Percentiles rank a stretch among this genome's conserved stretches.
Evolutionary conservation across 1,140 invertebrate genomes (phyloP).

Genomic region (Drosophila nigrodunni): DNA sequence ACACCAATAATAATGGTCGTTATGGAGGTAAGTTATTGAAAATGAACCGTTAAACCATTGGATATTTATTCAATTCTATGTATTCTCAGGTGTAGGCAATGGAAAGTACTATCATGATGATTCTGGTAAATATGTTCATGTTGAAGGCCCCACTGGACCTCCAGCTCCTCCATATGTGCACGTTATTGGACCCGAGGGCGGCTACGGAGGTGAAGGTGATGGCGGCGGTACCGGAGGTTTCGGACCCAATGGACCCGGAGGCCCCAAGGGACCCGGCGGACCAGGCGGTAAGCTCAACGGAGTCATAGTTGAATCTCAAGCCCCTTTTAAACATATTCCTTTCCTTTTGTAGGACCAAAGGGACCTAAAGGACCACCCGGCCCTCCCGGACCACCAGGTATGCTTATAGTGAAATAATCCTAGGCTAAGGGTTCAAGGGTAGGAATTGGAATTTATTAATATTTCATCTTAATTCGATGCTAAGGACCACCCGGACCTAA

Average conservation of each 20-base stretch:
- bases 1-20: slow-evolving; percentile 50
- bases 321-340: not conserved
- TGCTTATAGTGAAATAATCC: not conserved
- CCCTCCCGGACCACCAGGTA: slow-evolving; percentile 77
- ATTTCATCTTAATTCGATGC: not conserved
- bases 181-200: slow-evolving; percentile 81
- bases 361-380: slow-evolving; percentile 78
- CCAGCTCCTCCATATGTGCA: slow-evolving; percentile 85
- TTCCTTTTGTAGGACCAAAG: slow-evolving; percentile 50
- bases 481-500: slow-evolving; percentile 73
- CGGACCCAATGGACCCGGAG: slow-evolving; percentile 76
- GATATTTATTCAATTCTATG: not conserved
- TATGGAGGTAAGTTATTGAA: slow-evolving; percentile 68
- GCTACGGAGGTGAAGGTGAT: slow-evolving; percentile 72
- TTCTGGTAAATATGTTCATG: slow-evolving; percentile 86
- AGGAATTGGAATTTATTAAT: not conserved
- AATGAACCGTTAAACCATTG: not conserved
- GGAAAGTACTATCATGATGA: slow-evolving; percentile 86
- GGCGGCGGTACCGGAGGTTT: slow-evolving; percentile 68
- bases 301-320: too few relatives aligned
- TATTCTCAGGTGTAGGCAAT: slow-evolving; percentile 60
- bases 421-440: not conserved
- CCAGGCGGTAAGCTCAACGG: slow-evolving; percentile 63
- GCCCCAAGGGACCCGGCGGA: slow-evolving; percentile 68
- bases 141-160: slow-evolving; percentile 84